Evolutionary conservation across 2,888 invertebrate species (phyloP).

Genomic region (Melipona beecheii): DNA sequence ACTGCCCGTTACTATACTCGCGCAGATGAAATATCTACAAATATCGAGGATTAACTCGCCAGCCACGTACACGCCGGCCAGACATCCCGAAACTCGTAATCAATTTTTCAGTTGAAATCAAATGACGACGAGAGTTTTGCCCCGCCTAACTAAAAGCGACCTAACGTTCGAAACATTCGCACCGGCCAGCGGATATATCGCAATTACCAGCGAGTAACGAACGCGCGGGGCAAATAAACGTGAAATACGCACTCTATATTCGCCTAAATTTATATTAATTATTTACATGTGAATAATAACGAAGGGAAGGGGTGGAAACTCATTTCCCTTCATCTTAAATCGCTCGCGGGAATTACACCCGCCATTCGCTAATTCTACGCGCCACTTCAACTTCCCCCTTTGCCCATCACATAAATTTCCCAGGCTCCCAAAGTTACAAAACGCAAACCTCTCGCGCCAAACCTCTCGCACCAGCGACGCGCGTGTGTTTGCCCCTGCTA

Average conservation of each 20-base stretch:
- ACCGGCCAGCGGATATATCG: not conserved
- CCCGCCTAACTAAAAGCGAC: not conserved
- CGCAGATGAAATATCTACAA: constrained; percentile 24
- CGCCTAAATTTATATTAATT: constrained; percentile 23
- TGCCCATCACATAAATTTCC: constrained; percentile 33
- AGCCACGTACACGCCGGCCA: not conserved
- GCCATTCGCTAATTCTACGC: constrained; percentile 26
- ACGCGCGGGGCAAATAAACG: not conserved
- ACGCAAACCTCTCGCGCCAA: constrained; percentile 4
- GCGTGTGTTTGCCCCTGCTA: constrained; percentile 7
- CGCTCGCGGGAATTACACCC: constrained; percentile 28
- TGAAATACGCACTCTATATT: constrained; percentile 1
- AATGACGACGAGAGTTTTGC: not conserved
- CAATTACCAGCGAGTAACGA: not conserved
- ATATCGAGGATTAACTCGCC: constrained; percentile 19
- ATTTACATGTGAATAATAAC: constrained; percentile 28
- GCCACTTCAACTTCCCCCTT: constrained; percentile 27
- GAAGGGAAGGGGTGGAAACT: constrained; percentile 10
- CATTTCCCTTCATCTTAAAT: constrained; percentile 12
- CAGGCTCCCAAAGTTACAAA: constrained; percentile 22
- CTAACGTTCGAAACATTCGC: not conserved
- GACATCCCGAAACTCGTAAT: not conserved
- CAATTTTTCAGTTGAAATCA: not conserved
- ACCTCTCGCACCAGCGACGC: not conserved
- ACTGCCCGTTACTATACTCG: constrained; percentile 4